A percentile compares a stretch with the other conserved stretches of the same genome.
Evolutionary conservation across 1,140 invertebrate genomes (phyloP).

Genomic region (Drosophila mauritiana): DNA sequence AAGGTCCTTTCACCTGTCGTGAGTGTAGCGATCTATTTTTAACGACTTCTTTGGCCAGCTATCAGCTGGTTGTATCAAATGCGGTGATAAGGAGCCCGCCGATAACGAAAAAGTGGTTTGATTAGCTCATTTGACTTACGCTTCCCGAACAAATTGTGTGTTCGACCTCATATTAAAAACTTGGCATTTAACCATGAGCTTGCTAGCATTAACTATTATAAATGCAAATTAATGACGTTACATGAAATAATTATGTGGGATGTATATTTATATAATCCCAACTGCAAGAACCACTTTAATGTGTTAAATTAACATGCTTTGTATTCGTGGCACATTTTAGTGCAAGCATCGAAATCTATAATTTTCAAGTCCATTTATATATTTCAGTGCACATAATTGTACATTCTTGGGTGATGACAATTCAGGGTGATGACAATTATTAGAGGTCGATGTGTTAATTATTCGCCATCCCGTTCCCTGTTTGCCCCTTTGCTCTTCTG

Average conservation of each 20-base stretch:
- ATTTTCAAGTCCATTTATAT: not conserved
- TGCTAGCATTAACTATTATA: too few species aligned
- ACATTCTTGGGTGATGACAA: not conserved
- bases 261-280: not conserved
- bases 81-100: slow-evolving; percentile 50
- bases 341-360: not conserved
- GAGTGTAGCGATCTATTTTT: slow-evolving; percentile 25
- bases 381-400: slow-evolving; percentile 4
- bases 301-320: not conserved
- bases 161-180: not conserved
- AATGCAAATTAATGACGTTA: too few species aligned
- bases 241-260: too few species aligned
- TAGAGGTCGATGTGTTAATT: slow-evolving; percentile 72
- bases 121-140: slow-evolving; percentile 40
- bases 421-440: slow-evolving; percentile 56
- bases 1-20: slow-evolving; percentile 24
- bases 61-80: slow-evolving; percentile 63
- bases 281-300: too few species aligned
- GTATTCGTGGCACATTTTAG: not conserved
- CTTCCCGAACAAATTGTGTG: slow-evolving; percentile 12
- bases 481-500: not conserved
- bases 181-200: too few species aligned
- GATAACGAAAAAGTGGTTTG: slow-evolving; percentile 62
- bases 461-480: slow-evolving; percentile 25
- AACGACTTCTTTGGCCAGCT: slow-evolving; percentile 29